Evolutionary conservation across 2,888 invertebrate species (phyloP).

Genomic region (Pelosia muscerda): DNA sequence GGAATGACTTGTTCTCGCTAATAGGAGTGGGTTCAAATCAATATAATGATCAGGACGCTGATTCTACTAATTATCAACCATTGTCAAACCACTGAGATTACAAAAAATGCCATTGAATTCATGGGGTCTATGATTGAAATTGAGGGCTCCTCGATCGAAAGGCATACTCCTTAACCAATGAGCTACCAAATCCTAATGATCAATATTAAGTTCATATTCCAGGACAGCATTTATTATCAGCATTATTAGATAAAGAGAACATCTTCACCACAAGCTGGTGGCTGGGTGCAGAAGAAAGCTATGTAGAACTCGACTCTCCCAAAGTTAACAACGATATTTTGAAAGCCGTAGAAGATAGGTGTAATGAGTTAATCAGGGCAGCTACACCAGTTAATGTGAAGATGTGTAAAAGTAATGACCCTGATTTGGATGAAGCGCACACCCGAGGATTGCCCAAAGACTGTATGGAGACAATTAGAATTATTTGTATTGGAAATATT

Average conservation of each 20-base stretch:
- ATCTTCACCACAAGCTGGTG: conserved; percentile 93
- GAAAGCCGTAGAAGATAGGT: conserved; percentile 85
- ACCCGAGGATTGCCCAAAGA: conserved; percentile 93
- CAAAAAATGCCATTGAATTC: too few relatives aligned
- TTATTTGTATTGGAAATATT: conserved; percentile 91
- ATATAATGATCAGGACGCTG: too few relatives aligned
- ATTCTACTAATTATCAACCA: too few relatives aligned
- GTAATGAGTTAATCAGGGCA: conserved; percentile 90
- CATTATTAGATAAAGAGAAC: conserved; percentile 90
- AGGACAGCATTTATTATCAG: conserved; percentile 95
- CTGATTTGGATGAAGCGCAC: conserved; percentile 86
- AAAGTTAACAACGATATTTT: conserved; percentile 84
- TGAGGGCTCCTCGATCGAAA: too few relatives aligned
- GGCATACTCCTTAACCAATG: not conserved
- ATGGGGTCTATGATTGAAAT: too few relatives aligned
- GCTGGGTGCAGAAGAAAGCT: conserved; percentile 91
- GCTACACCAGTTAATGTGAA: conserved; percentile 89
- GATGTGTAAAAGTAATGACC: conserved; percentile 88
- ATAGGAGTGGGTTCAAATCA: too few relatives aligned
- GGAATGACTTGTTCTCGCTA: too few relatives aligned
- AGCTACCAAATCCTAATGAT: too few relatives aligned
- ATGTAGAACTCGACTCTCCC: conserved; percentile 89
- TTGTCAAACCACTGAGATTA: too few relatives aligned
- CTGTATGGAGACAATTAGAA: conserved; percentile 91
- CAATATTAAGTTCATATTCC: conserved; percentile 15